These are phyloP conservation scores for Eupsilia transversa DNA, from an alignment of 2,888 invertebrate species.

Conservation along the genomic window DNA sequence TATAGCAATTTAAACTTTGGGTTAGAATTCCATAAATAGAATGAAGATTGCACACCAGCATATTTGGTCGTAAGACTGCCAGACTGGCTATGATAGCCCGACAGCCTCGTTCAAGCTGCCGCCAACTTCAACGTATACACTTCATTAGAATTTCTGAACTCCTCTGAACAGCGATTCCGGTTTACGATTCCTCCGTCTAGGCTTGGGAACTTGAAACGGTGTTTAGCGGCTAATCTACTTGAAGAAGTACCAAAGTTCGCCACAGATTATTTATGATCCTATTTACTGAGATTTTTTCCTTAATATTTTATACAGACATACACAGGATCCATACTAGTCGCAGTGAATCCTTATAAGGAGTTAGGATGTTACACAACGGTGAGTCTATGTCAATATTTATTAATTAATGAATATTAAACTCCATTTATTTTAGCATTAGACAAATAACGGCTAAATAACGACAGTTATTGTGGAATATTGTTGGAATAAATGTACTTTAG, in stretches of 20 bases:
- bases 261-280: neutral
- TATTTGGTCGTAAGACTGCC: slow-evolving; percentile 12
- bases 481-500: too few relatives aligned
- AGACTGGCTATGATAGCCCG: neutral
- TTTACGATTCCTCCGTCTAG: slow-evolving; percentile 32
- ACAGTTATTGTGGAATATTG: too few relatives aligned
- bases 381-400: slow-evolving; percentile 83
- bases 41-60: neutral
- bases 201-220: slow-evolving; percentile 1
- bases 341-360: slow-evolving; percentile 98
- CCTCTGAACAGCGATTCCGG: slow-evolving; percentile 32
- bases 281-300: slow-evolving; percentile 82
- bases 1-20: neutral
- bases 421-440: too few relatives aligned
- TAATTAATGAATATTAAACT: too few relatives aligned
- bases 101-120: slow-evolving; percentile 9
- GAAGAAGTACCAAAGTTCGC: slow-evolving; percentile 20
- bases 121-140: slow-evolving; percentile 19
- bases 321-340: slow-evolving; percentile 97
- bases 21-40: neutral
- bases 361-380: slow-evolving; percentile 97
- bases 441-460: too few relatives aligned
- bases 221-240: slow-evolving; percentile 18
- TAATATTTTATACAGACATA: slow-evolving; percentile 94
- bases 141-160: slow-evolving; percentile 40